Conservation (phyloP, 2,113 vertebrate genomes). For the Sialia sialis region DNA sequence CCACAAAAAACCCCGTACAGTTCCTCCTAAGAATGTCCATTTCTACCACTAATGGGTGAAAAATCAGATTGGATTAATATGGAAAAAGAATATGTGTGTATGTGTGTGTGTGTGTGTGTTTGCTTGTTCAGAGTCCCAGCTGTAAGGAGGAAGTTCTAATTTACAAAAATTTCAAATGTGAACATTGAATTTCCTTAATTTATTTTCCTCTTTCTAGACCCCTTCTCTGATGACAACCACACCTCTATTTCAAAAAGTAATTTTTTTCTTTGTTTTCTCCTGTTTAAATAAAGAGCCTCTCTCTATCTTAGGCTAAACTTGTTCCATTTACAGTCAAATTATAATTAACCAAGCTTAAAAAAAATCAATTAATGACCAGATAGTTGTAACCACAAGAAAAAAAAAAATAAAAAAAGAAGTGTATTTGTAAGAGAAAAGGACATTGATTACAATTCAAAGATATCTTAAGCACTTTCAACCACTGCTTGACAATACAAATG, state of each 20-base stretch:
- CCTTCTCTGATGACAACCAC: background rate
- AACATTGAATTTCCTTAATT: background rate
- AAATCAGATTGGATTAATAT: background rate
- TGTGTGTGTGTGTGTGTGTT: background rate
- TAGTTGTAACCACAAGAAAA: background rate
- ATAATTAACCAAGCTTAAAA: background rate
- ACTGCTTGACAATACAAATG: background rate
- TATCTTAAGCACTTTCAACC: background rate
- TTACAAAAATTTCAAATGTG: background rate
- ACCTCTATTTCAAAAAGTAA: background rate
- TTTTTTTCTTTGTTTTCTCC: background rate
- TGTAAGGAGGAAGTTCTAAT: background rate
- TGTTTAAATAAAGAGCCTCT: background rate
- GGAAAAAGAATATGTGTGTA: background rate
- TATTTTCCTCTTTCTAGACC: background rate
- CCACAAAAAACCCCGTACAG: background rate
- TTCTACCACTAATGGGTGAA: background rate
- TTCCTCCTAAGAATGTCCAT: background rate
- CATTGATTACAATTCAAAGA: background rate
- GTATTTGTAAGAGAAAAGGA: background rate
- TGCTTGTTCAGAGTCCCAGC: background rate
- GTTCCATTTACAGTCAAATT: background rate
- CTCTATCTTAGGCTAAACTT: background rate
- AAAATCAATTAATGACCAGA: background rate
- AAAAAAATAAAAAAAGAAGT: background rate